Base-by-base conservation (phyloP, 2,113 vertebrate species). In the Cathartes aura region DNA sequence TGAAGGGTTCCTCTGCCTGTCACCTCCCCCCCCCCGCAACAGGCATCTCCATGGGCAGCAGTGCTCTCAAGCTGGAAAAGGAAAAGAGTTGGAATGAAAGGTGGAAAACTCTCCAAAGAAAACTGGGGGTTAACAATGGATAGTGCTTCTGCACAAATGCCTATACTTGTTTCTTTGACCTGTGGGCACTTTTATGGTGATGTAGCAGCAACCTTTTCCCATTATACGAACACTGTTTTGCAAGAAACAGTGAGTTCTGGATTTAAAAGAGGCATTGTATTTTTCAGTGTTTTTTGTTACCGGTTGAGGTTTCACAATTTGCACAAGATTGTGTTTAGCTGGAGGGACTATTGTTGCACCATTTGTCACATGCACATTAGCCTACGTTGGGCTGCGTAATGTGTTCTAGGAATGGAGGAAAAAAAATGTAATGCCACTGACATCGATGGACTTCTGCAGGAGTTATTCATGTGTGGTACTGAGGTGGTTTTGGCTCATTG, bases 21-120 rank as follows among this genome's bases (percentile, higher is more conserved):
- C 43, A 53, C 2, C 2, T 4, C 14, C 38, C 38, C 2, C 4
- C 14, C 15, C 7, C 2, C 12, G 2, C 52, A 40, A 38, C 5
- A 8, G 27, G 15, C 42, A 59, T 29, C 24, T 90, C 42, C 2
- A 4, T 58, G 36, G 24, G 26, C 34, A 58, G 26, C 38, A 92
- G 74, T 23, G 29, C 9, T 58, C n/a, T 93, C 63, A 89, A 36
- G 27, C 15, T 27, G 32, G n/a, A 72, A 86, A 59, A 71, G 23
- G 29, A 50, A 62, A 40, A 34, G 3, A 1, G 8, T 12, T 62
- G 38, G 12, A 45, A 72, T 19, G 45, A 84, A 19, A 62, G 20
- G 16, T 83, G 16, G 52, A 47, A 95, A 89, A 72, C 2, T 50
- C 34, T 66, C 19, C 13, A 60, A 76, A 80, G 55, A 83, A 70